Evolutionary conservation across 2,113 vertebrate genomes (phyloP), one percentile per base, ranked within the genome.

Genomic region (Taurulus bubalis): DNA sequence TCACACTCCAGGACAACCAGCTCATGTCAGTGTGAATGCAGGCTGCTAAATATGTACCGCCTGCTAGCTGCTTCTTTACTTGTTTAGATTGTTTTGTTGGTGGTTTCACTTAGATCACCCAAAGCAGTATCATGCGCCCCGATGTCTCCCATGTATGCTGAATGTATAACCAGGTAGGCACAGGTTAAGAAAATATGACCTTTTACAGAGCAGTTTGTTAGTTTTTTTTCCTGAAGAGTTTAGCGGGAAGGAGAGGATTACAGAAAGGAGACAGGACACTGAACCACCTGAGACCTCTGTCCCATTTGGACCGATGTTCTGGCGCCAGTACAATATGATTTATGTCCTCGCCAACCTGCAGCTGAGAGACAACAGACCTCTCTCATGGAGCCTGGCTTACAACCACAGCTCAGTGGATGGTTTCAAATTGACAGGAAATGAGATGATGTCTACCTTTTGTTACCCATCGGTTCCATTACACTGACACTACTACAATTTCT

Each of bases 21-120:
- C 40, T 24, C n/a, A 22, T 30, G 55, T 20, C 32, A 45, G 36
- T 36, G 24, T 59, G 38, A 64, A 28, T 9, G 2, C 45, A 59
- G 74, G 32, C 11, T 24, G 63, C 67, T 75, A 16, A 55, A 58
- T 58, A 62, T 62, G 20, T 38, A 26, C 20, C 30, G 60, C 38
- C 28, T 15, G 42, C 40, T 79, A 22, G 6, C 70, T 75, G 74
- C 85, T 73, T 47, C 15, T 15, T n/a, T 24, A 38, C 15, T 10
- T 36, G 12, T 72, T 82, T 30, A 12, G 18, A 30, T 63, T 66
- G 59, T 51, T 66, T 42, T 70, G 30, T 36, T 75, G 42, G 8
- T 60, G 6, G 18, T 16, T 49, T 47, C 1, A 32, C 32, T 65
- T 45, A 36, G 6, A 40, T 47, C 40, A 53, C 20, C 34, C n/a